Evolutionary conservation across 2,888 invertebrate species (phyloP).

Genomic region (Mesorhabditis sp.): DNA sequence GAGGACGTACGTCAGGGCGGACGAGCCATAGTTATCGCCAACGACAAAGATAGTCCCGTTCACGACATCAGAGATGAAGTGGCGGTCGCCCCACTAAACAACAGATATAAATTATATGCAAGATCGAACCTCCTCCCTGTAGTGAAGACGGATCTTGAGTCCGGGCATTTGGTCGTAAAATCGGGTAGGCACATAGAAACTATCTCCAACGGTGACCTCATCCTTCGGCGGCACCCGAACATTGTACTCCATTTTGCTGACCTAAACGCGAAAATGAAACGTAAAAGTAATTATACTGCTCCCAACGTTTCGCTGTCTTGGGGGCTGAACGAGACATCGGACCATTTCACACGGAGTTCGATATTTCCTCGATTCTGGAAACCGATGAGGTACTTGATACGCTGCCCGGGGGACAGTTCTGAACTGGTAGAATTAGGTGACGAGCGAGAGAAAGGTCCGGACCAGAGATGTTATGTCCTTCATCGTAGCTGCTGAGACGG

Average conservation of each 20-base stretch:
- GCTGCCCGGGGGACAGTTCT: constrained; percentile 86
- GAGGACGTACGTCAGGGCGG: constrained; percentile 97
- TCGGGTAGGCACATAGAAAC: constrained; percentile 87
- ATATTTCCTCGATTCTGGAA: constrained; percentile 89
- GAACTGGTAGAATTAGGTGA: constrained; percentile 5
- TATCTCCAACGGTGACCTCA: constrained; percentile 90
- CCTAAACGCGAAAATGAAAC: constrained; percentile 61
- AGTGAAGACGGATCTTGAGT: constrained; percentile 70
- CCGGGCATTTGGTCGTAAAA: constrained; percentile 95
- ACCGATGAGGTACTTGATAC: constrained; percentile 90
- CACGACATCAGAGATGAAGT: constrained; percentile 83
- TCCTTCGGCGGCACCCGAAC: constrained; percentile 81
- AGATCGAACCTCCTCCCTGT: constrained; percentile 45
- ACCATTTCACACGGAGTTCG: constrained; percentile 83
- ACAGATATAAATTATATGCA: neutral
- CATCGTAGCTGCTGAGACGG: constrained; percentile 69
- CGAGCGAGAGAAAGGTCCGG: neutral
- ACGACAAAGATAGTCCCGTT: constrained; percentile 94
- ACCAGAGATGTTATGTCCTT: constrained; percentile 64
- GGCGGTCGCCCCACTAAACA: constrained; percentile 66
- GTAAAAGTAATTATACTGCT: constrained; percentile 62
- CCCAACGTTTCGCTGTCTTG: constrained; percentile 98
- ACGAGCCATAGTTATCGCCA: constrained; percentile 91
- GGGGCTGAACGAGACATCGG: constrained; percentile 96
- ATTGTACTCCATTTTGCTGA: constrained; percentile 83